Conservation (phyloP, 1,140 invertebrate species). For the Gryon sp. region DNA sequence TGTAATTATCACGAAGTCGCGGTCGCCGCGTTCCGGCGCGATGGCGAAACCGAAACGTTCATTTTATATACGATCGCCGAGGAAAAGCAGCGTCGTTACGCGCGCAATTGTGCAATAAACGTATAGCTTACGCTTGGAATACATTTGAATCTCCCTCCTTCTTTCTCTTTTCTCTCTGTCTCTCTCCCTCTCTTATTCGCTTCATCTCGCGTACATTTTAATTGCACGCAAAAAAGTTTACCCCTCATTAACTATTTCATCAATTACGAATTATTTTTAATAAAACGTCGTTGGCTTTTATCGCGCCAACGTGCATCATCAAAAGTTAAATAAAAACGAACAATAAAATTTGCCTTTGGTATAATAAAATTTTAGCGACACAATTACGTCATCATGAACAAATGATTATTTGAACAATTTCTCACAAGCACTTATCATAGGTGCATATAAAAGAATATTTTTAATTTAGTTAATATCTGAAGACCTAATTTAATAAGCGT, state of each 20-base stretch:
- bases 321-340: constrained; percentile 38
- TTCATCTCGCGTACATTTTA: no score
- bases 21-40: constrained; percentile 48
- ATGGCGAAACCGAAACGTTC: constrained; percentile 59
- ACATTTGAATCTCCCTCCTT: constrained; percentile 49
- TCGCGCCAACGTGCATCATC: constrained; percentile 12
- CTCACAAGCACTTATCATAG: no score
- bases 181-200: no score
- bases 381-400: no score
- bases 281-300: constrained; percentile 8
- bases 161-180: no score
- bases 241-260: constrained; percentile 58
- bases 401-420: no score
- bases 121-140: constrained; percentile 44
- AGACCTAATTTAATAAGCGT: no score
- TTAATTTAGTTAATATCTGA: no score
- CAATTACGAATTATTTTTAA: constrained; percentile 44
- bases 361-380: no score
- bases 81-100: constrained; percentile 57
- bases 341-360: constrained; percentile 35
- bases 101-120: constrained; percentile 55
- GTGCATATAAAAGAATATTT: no score
- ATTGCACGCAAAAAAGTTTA: constrained; percentile 55
- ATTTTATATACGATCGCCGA: constrained; percentile 54
- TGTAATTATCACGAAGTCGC: constrained; percentile 64